phyloP scores from a whole-genome alignment of 2,888 invertebrate species.

The Seladonia tumulorum region DNA sequence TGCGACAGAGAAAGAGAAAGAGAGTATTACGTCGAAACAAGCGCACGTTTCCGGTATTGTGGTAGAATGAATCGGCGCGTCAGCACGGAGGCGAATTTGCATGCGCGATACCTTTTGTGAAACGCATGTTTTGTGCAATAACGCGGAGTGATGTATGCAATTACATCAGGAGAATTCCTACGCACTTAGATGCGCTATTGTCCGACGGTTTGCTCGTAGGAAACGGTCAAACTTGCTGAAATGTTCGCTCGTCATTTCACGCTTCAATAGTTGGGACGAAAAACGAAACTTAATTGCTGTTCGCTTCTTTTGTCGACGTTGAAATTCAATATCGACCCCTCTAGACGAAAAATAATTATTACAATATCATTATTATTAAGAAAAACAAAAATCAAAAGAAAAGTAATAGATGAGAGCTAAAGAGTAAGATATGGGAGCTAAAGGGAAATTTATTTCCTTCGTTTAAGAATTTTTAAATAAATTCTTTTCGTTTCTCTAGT shows the following conservation, averaged over 20 bases:
- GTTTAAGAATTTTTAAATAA: too few species aligned
- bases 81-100: not conserved
- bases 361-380: not conserved
- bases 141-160: constrained; percentile 47
- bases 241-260: not conserved
- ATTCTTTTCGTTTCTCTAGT: not conserved
- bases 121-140: not conserved
- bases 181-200: constrained; percentile 31
- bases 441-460: not conserved
- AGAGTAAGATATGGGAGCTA: too few species aligned
- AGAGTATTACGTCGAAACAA: not conserved
- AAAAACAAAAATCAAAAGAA: too few species aligned
- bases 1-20: not conserved
- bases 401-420: too few species aligned
- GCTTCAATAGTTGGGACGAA: not conserved
- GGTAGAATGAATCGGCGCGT: not conserved
- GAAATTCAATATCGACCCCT: not conserved
- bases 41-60: not conserved
- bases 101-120: not conserved
- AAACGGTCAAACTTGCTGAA: not conserved
- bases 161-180: constrained; percentile 41
- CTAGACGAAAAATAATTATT: not conserved
- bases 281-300: not conserved
- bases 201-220: not conserved
- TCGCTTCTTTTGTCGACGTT: not conserved